Evolutionary conservation across 2,797 vertebrate genomes (phyloP), one percentile per base, ranked within the genome.

Genomic region (Morelia viridis): DNA sequence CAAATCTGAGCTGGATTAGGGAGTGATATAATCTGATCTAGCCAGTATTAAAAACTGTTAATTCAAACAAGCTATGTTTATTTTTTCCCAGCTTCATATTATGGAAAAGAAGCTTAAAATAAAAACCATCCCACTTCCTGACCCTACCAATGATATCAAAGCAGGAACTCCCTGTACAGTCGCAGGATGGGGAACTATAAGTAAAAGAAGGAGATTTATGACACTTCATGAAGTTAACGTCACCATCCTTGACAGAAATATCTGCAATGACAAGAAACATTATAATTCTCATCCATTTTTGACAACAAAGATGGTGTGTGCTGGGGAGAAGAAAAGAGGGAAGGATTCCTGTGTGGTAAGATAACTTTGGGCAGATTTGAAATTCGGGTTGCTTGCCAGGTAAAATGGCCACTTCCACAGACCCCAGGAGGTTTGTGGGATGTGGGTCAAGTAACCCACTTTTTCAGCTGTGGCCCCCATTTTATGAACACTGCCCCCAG

Each of bases 241-340:
- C 89, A 95, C 95, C 0, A 0, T 97, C 91, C 90, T 97, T 57
- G 92, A 94, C 84, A 96, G 96, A 92, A 95, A 64, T 50, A 26
- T 68, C 87, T 97, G 97, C 96, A 97, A 96, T 58, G 93, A 96
- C 80, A 1, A 22, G 84, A 50, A 91, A 0, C 95, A 95, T 83
- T 97, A 96, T 88, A 60, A 94, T 56, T 89, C 62, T 85, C 12
- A 85, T 0, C 95, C 95, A 87, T 35, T 90, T 13, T 95, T 97
- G 91, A 93, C 92, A 53, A 35, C 7, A 9, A 94, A 95, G 46
- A 96, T 97, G 96, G 61, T 97, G 91, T 97, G 97, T 91, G 97
- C 94, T 0, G 95, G 93, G 89, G 93, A 86, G 19, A 85, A 0
- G 53, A n/a, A 0, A 28, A 94, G 93, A 8, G 92, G 93, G 31